Evolutionary conservation across 2,113 vertebrate genomes (phyloP).

Genomic region (Leucoraja erinaceus): DNA sequence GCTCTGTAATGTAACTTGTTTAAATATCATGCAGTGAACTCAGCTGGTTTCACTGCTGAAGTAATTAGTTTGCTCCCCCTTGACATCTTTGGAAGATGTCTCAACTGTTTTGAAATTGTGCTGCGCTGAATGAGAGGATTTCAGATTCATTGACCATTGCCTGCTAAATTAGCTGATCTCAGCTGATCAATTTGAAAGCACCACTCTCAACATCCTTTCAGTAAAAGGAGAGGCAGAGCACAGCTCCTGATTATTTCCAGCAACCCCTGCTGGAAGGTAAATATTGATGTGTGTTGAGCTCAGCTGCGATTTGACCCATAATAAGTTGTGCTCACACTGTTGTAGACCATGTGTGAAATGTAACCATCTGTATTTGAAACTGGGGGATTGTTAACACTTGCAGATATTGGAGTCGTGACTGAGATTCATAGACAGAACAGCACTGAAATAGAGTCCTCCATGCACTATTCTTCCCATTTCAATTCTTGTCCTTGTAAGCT

Average conservation of each 20-base stretch:
- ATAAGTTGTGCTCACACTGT: background rate
- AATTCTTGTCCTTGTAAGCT: background rate
- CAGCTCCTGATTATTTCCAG: background rate
- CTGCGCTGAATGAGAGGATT: background rate
- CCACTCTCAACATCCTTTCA: background rate
- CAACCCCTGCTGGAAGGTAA: background rate
- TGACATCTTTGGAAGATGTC: background rate
- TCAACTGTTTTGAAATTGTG: background rate
- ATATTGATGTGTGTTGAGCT: background rate
- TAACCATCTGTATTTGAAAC: background rate
- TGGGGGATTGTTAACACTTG: background rate
- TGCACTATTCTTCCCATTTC: background rate
- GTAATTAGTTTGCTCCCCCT: background rate
- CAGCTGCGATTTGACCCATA: background rate
- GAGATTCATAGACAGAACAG: background rate
- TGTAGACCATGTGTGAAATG: background rate
- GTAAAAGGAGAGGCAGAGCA: background rate
- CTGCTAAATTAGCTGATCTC: background rate
- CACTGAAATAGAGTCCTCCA: background rate
- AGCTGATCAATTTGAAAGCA: background rate
- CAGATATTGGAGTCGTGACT: background rate
- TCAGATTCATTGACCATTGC: background rate
- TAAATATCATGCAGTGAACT: background rate
- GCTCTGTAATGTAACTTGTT: background rate
- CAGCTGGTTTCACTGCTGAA: background rate